Base-by-base conservation (phyloP, 2,888 invertebrate genomes). In the Rhyacophila evoluta region DNA sequence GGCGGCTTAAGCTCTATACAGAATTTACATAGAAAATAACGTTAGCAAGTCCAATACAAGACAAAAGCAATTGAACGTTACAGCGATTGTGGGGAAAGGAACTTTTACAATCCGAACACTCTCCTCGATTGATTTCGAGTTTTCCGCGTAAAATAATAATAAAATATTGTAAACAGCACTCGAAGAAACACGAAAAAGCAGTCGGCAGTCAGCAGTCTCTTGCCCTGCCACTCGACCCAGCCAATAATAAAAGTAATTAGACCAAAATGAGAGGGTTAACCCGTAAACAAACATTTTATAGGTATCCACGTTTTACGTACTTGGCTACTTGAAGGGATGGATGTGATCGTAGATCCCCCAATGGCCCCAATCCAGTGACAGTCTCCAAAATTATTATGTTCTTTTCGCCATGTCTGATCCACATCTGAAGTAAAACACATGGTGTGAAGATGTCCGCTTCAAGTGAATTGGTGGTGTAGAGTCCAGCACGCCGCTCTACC, bases 211-310 rank as follows among this genome's bases (percentile, higher is more conserved):
- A 19, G 55, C 12, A 15, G 55, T 55, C 55, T 55, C 10, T 19
- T 55, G 10, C 55, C 55, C 55, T 19, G 55, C 55, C 55, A 55
- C 55, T 55, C 55, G 55, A 55, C 55, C 55, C 55, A 19, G 19
- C 55, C 55, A 55, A 55, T 55, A 55, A 55, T 55, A 55, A 55
- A 55, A 55, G 55, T 19, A 55, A 55, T 55, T 55, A 55, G 55
- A 55, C 55, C 55, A 55, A 55, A 55, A 55, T 55, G 55, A 55
- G 55, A 55, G 55, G 55, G 55, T 55, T 55, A 55, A 55, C 55
- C 55, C 55, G 55, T 19, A 55, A 55, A 55, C 55, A 55, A 55
- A 55, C 19, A 55, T 55, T 55, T 55, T 55, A 55, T 55, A 55
- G 15, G 19, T 55, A 55, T 2, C 4, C 6, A 33, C 4, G 29